These are phyloP conservation scores for Lithophane semibrunnea DNA, from an alignment of 2,888 invertebrate genomes.

Conservation along the genomic window DNA sequence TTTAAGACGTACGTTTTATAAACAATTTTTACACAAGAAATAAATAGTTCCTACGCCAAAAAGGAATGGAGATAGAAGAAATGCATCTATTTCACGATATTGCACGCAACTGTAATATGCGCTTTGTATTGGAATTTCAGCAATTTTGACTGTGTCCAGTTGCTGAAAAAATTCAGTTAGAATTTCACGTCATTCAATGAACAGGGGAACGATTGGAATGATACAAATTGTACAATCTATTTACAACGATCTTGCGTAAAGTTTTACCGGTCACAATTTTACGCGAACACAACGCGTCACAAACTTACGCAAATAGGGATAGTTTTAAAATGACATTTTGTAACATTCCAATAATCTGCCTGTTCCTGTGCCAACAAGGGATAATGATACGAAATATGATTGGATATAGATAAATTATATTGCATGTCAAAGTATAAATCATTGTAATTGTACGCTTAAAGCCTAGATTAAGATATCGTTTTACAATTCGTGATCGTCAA, in stretches of 20 bases:
- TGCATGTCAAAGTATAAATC: conserved; percentile 80
- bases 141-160: conserved; percentile 28
- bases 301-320: conserved; percentile 11
- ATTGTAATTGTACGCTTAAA: conserved; percentile 73
- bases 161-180: conserved; percentile 33
- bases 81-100: conserved; percentile 59
- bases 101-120: conserved; percentile 34
- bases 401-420: conserved; percentile 75
- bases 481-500: conserved; percentile 66
- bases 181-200: conserved; percentile 25
- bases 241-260: neutral
- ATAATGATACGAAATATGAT: conserved; percentile 71
- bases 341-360: conserved; percentile 48
- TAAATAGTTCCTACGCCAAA: conserved; percentile 62
- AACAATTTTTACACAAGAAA: conserved; percentile 62
- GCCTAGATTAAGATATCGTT: conserved; percentile 65
- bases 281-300: conserved; percentile 9
- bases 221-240: conserved; percentile 14
- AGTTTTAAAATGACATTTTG: conserved; percentile 2
- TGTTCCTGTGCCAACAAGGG: conserved; percentile 52
- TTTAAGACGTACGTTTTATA: conserved; percentile 49
- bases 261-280: conserved; percentile 22
- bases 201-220: conserved; percentile 34
- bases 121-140: conserved; percentile 35
- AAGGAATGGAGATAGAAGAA: conserved; percentile 64